Percentiles rank a stretch among this genome's conserved stretches.
phyloP scores from a whole-genome alignment of 2,113 vertebrate genomes.

The Scolopax mira region DNA sequence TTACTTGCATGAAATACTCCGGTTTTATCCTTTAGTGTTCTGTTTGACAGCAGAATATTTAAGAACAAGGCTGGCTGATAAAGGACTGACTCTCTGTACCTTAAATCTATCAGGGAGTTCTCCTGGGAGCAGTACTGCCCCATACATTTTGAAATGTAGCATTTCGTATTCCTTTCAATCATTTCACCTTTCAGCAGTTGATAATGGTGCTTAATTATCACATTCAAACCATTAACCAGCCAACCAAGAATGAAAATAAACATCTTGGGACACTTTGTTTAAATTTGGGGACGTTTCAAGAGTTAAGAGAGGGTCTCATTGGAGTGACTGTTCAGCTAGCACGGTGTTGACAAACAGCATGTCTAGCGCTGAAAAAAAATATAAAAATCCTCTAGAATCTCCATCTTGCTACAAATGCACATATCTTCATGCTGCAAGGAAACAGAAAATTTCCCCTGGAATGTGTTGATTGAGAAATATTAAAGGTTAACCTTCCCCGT shows the following conservation, averaged over 20 bases:
- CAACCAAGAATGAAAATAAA: slow-evolving; percentile 46
- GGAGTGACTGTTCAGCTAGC: background rate
- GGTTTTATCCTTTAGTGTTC: slow-evolving; percentile 1
- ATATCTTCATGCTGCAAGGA: background rate
- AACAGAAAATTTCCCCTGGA: background rate
- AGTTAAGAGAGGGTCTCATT: background rate
- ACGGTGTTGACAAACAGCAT: background rate
- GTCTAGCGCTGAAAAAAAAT: background rate
- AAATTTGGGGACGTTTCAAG: slow-evolving; percentile 11
- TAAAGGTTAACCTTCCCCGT: slow-evolving; percentile 48
- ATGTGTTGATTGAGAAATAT: slow-evolving; percentile 20
- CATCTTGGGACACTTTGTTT: background rate
- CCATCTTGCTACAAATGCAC: background rate
- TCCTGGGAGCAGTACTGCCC: background rate
- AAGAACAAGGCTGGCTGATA: background rate
- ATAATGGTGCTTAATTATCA: slow-evolving; percentile 1
- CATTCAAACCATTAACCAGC: slow-evolving; percentile 10
- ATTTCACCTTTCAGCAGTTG: slow-evolving; percentile 25
- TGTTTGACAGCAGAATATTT: slow-evolving; percentile 35
- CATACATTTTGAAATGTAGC: slow-evolving; percentile 7
- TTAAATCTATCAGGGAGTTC: slow-evolving; percentile 10
- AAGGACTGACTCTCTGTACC: slow-evolving; percentile 2
- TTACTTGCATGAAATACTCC: background rate
- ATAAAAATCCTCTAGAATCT: background rate
- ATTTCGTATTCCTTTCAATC: slow-evolving; percentile 33